phyloP scores from a whole-genome alignment of 2,888 invertebrate genomes.

The Megastigmus dorsalis region DNA sequence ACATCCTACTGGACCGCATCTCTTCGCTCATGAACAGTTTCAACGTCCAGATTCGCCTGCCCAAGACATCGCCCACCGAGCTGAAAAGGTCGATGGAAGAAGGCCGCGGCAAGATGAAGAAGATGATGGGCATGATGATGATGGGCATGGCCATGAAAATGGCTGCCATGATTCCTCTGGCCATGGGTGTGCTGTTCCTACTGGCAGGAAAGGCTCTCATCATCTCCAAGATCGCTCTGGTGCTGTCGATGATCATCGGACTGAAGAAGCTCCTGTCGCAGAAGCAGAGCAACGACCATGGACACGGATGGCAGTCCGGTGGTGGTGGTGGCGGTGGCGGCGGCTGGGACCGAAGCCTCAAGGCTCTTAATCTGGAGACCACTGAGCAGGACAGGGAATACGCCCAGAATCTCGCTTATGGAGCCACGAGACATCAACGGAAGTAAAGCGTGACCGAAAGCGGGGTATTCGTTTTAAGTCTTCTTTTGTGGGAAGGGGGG shows the following conservation, averaged over 20 bases:
- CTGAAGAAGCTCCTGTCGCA: constrained; percentile 86
- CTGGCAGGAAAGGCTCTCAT: constrained; percentile 91
- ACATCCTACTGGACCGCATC: constrained; percentile 83
- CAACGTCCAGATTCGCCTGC: constrained; percentile 85
- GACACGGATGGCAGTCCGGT: constrained; percentile 66
- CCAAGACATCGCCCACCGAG: constrained; percentile 82
- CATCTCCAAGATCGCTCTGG: constrained; percentile 86
- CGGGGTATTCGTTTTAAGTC: no score
- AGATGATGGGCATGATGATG: constrained; percentile 94
- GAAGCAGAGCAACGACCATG: constrained; percentile 77
- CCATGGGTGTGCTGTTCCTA: constrained; percentile 87
- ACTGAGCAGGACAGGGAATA: constrained; percentile 62
- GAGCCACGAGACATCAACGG: constrained; percentile 5
- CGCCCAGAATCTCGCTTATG: constrained; percentile 83
- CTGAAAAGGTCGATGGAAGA: constrained; percentile 84
- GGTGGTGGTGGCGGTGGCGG: constrained; percentile 77
- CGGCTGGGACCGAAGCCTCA: constrained; percentile 83
- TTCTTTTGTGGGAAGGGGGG: no score
- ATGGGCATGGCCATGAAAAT: constrained; percentile 91
- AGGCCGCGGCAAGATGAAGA: constrained; percentile 91
- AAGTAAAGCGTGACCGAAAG: no score
- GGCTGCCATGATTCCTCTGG: constrained; percentile 87
- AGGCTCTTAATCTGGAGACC: constrained; percentile 54
- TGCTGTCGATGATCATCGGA: constrained; percentile 87
- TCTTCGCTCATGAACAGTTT: constrained; percentile 84